Conservation (phyloP, 2,113 vertebrate species). For the Pampusana beccarii region DNA sequence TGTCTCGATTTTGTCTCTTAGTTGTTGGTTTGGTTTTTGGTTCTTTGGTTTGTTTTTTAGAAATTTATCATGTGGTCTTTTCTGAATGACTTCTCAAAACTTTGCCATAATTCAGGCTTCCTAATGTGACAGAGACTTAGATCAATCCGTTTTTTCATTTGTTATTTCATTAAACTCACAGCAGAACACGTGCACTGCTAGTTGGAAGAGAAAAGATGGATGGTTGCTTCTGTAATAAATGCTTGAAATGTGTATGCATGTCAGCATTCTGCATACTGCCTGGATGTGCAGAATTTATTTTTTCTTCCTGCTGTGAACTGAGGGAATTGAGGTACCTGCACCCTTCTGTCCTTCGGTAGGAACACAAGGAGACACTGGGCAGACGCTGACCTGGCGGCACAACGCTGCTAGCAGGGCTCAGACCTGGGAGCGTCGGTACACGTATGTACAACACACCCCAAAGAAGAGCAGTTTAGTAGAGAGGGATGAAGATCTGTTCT, state of each 20-base stretch:
- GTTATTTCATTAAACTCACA: not conserved
- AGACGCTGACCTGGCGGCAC: rapidly evolving
- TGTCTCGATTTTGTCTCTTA: not conserved
- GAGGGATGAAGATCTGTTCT: not conserved
- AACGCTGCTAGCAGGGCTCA: not conserved
- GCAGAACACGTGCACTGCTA: not conserved
- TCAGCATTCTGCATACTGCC: not conserved
- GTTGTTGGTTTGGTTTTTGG: not conserved
- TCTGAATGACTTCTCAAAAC: not conserved
- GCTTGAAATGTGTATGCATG: not conserved
- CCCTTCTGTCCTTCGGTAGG: rapidly evolving
- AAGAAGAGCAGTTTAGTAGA: not conserved
- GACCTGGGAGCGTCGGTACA: not conserved
- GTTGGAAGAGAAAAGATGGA: not conserved
- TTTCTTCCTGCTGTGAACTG: not conserved
- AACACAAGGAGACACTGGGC: not conserved
- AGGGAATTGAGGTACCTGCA: not conserved
- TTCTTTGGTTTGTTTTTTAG: not conserved
- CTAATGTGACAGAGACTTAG: not conserved
- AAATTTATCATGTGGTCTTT: not conserved
- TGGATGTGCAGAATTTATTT: not conserved
- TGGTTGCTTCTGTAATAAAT: not conserved
- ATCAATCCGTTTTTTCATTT: not conserved
- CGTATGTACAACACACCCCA: not conserved
- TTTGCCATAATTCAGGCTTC: not conserved